These are phyloP conservation scores for Drosophila monieri DNA, from an alignment of 2,888 invertebrate species.

Conservation along the genomic window DNA sequence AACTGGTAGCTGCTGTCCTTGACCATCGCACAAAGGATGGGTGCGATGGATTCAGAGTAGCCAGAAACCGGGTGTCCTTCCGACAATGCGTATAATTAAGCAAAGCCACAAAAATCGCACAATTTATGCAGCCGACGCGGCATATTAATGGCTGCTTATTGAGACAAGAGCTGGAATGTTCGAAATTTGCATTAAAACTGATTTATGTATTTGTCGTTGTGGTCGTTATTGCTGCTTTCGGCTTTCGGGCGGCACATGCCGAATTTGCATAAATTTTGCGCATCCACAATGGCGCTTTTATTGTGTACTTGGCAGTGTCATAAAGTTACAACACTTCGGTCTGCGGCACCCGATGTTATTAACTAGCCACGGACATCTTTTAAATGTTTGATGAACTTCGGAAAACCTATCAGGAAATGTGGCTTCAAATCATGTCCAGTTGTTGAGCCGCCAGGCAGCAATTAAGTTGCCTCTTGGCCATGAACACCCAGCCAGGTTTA, in stretches of 20 bases:
- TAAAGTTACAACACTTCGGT: conserved; percentile 25
- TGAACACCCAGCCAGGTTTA: conserved; percentile 3
- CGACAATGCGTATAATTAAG: conserved; percentile 59
- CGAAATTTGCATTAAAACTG: conserved; percentile 53
- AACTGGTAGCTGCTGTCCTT: conserved; percentile 58
- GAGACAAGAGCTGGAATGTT: conserved; percentile 39
- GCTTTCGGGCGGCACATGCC: conserved; percentile 25
- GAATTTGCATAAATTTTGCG: conserved; percentile 50
- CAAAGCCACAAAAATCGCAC: conserved; percentile 56
- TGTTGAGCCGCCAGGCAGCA: conserved; percentile 1
- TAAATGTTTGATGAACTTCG: conserved; percentile 6
- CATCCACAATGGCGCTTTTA: conserved; percentile 51
- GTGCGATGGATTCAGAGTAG: neutral
- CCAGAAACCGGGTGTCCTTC: conserved; percentile 29
- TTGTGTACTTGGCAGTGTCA: conserved; percentile 33
- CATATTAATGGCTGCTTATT: conserved; percentile 65
- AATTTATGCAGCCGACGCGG: conserved; percentile 57
- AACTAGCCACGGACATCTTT: neutral
- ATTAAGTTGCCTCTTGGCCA: conserved; percentile 21
- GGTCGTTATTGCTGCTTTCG: conserved; percentile 34
- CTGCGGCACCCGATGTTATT: conserved; percentile 16
- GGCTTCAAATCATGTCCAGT: neutral
- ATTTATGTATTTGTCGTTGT: conserved; percentile 50
- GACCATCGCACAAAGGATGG: conserved; percentile 58
- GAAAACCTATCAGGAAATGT: neutral